Evolutionary conservation across 2,888 invertebrate genomes (phyloP), one percentile per base, ranked within the genome.

Genomic region (Nomada hirtipes): DNA sequence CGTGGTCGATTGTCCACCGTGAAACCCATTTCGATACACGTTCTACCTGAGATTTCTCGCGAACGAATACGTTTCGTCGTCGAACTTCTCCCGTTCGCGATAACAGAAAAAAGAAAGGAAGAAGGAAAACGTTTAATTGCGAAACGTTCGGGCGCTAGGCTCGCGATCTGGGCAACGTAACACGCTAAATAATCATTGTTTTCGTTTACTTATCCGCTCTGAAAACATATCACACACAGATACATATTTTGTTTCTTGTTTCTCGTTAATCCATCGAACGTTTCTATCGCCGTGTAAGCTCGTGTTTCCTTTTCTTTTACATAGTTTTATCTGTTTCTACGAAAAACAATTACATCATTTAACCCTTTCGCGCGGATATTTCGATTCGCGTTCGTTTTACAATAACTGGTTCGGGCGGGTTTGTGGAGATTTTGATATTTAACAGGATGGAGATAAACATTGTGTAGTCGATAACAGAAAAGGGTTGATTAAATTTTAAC

Each of bases 1-100:
- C 36, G 29, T 47, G 20, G 60, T 20, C 78, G 69, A 55, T 59
- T 7, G 23, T 59, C 29, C 26, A 59, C 29, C 36, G 3, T 20
- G 42, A 60, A 60, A 67, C 13, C 36, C 36, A 47, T 13, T 47
- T 63, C 65, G 47, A 59, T 73, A 52, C 68, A 26, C 23, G 53
- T 71, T 75, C 74, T 82, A 79, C 82, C 79, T 71, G 75, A 82
- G 82, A 75, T 71, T 71, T 75, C 57, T 65, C 44, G 47, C 55
- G 65, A 67, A 72, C 72, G 55, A 36, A 68, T n/a, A 4, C 44
- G n/a, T 68, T n/a, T 68, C 68, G 18, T 29, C 26, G 13, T 52
- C 29, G 42, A 73, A 68, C 60, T 53, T 26, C 53, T 20, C 68
- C 47, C 50, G 63, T 72, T 73, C 63, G 15, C 47, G 52, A 59